phyloP scores from a whole-genome alignment of 2,113 vertebrate genomes.

The Lates calcarifer region DNA sequence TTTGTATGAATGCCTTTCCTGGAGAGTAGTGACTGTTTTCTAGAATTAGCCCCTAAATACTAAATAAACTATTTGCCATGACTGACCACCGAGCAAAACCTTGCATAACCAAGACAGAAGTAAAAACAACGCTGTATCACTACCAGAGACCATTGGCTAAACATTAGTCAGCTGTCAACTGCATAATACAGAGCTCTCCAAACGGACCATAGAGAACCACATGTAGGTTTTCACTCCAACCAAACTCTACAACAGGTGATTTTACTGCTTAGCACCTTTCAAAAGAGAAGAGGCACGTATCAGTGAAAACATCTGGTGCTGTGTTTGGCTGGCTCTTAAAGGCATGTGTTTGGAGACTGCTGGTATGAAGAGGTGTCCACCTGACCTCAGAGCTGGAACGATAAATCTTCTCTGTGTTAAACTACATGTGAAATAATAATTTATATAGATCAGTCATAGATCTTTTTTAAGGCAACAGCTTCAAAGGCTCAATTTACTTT shows the following conservation, averaged over 20 bases:
- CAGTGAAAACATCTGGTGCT: conserved; percentile 38
- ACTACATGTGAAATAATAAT: conserved; percentile 2
- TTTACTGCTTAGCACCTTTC: conserved; percentile 29
- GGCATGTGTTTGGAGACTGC: conserved; percentile 23
- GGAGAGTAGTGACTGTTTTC: neutral
- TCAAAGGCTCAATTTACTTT: conserved; percentile 22
- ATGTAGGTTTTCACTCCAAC: conserved; percentile 17
- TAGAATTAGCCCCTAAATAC: neutral
- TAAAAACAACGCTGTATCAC: neutral
- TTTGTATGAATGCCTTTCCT: neutral
- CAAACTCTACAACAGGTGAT: conserved; percentile 27
- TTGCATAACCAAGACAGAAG: conserved; percentile 15
- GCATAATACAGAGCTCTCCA: conserved; percentile 19
- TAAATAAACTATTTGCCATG: neutral
- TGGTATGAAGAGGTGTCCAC: conserved; percentile 6
- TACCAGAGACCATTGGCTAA: conserved; percentile 15
- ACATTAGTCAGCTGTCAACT: conserved; percentile 22
- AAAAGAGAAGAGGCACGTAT: conserved; percentile 24
- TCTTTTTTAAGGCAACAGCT: conserved; percentile 50
- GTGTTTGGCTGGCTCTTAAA: conserved; percentile 28
- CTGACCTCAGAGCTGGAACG: conserved; percentile 16
- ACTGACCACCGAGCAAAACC: neutral
- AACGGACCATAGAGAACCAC: neutral
- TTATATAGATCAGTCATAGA: conserved; percentile 8
- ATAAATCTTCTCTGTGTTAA: conserved; percentile 20